A percentile compares a stretch with the other conserved stretches of the same genome.
phyloP scores from a whole-genome alignment of 2,113 vertebrate species.

The Lycaon pictus region DNA sequence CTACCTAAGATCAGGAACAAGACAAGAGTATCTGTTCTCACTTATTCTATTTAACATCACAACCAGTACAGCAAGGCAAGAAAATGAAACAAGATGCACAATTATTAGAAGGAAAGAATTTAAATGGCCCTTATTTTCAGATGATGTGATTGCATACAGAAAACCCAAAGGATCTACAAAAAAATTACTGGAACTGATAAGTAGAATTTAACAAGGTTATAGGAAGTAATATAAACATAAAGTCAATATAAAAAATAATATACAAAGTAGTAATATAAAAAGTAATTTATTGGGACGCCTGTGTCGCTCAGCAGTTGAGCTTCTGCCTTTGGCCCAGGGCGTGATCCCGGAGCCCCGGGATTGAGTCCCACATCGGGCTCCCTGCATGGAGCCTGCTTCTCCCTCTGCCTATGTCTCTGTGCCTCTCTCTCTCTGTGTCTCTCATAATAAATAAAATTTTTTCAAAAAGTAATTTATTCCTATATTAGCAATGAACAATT shows the following conservation, averaged over 20 bases:
- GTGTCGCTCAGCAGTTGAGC: too few species aligned
- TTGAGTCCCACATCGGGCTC: too few species aligned
- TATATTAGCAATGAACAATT: not conserved
- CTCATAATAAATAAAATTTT: too few species aligned
- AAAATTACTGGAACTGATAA: not conserved
- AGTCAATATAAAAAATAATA: not conserved
- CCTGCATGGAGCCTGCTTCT: too few species aligned
- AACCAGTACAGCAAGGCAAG: not conserved
- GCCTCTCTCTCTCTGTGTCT: too few species aligned
- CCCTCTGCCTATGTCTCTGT: too few species aligned
- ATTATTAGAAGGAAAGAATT: not conserved
- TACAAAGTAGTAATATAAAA: too few species aligned
- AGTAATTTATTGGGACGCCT: too few species aligned
- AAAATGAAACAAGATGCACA: not conserved
- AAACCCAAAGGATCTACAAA: not conserved
- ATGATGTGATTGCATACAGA: not conserved
- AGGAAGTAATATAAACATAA: not conserved
- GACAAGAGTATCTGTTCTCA: not conserved
- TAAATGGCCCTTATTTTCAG: not conserved
- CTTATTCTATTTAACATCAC: not conserved
- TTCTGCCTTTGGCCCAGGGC: too few species aligned
- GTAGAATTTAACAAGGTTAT: not conserved
- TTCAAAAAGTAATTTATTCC: not conserved
- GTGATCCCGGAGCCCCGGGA: too few species aligned
- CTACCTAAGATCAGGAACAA: not conserved